Percentiles rank a stretch among this genome's conserved stretches.
phyloP scores from a whole-genome alignment of 2,888 invertebrate species.

The Folsomia manolachei region DNA sequence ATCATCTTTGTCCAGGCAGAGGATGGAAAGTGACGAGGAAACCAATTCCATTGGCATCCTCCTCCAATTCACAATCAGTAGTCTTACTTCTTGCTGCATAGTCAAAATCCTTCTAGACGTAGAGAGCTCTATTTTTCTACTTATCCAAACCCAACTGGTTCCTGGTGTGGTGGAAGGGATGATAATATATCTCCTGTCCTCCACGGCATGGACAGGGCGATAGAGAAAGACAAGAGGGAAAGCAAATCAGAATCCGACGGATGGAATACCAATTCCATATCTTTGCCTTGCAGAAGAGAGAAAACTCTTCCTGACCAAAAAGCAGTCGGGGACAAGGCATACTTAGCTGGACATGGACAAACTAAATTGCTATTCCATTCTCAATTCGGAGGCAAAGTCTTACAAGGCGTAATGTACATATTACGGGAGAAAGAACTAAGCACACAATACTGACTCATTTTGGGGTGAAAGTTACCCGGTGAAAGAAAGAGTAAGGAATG shows the following conservation, averaged over 20 bases:
- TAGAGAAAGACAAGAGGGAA: constrained; percentile 12
- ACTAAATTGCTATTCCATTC: constrained; percentile 8
- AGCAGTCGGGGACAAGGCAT: neutral
- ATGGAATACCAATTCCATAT: constrained; percentile 19
- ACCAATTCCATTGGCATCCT: neutral
- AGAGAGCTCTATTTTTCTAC: too few species aligned
- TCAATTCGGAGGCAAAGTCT: too few species aligned
- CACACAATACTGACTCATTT: too few species aligned
- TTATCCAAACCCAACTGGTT: too few species aligned
- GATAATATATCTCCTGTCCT: constrained; percentile 6
- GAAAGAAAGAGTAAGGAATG: too few species aligned
- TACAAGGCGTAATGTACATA: too few species aligned
- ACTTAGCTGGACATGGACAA: neutral
- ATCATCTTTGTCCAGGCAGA: constrained; percentile 4
- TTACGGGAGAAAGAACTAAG: too few species aligned
- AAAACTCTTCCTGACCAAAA: too few species aligned
- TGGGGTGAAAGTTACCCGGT: too few species aligned
- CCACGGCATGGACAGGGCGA: neutral
- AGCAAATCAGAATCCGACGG: constrained; percentile 12
- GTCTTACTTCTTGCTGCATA: neutral
- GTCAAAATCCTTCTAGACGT: neutral
- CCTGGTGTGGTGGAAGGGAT: too few species aligned
- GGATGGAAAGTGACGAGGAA: neutral
- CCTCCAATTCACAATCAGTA: neutral
- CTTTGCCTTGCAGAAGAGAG: neutral